A percentile compares a stretch with the other conserved stretches of the same genome.
Evolutionary conservation across 2,113 vertebrate genomes (phyloP).

Genomic region (Geococcyx californianus): DNA sequence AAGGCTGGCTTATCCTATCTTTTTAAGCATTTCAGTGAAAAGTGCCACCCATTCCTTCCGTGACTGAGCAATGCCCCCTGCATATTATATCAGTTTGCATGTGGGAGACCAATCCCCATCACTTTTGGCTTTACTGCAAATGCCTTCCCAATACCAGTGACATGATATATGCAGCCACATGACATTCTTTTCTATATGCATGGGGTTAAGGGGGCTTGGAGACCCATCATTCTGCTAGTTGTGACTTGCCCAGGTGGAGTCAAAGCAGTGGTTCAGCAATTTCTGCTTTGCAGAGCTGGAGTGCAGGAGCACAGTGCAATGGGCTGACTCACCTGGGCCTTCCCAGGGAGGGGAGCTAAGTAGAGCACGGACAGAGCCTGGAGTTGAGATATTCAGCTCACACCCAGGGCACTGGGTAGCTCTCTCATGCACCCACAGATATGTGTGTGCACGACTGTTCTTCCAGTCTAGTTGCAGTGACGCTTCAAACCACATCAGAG

Average conservation of each 20-base stretch:
- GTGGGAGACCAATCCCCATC: not conserved
- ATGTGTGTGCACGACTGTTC: accelerated
- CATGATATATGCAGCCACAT: not conserved
- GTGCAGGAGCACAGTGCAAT: not conserved
- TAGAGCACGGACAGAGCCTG: not conserved
- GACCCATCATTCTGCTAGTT: not conserved
- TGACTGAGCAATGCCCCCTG: not conserved
- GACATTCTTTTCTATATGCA: not conserved
- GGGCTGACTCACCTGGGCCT: not conserved
- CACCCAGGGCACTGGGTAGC: not conserved
- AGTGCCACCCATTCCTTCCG: not conserved
- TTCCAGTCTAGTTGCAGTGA: not conserved
- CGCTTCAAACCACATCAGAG: not conserved
- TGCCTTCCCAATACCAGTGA: not conserved
- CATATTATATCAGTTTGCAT: not conserved
- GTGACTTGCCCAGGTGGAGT: not conserved
- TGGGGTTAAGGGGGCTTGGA: not conserved
- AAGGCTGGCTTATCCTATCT: not conserved
- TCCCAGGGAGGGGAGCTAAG: not conserved
- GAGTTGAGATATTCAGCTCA: not conserved
- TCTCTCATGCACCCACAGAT: not conserved
- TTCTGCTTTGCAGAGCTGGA: not conserved
- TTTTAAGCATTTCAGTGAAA: not conserved
- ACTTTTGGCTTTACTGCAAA: not conserved
- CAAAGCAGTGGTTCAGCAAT: not conserved